Base-by-base conservation (phyloP, 1,140 invertebrate genomes). In the Cotesia vestalis region DNA sequence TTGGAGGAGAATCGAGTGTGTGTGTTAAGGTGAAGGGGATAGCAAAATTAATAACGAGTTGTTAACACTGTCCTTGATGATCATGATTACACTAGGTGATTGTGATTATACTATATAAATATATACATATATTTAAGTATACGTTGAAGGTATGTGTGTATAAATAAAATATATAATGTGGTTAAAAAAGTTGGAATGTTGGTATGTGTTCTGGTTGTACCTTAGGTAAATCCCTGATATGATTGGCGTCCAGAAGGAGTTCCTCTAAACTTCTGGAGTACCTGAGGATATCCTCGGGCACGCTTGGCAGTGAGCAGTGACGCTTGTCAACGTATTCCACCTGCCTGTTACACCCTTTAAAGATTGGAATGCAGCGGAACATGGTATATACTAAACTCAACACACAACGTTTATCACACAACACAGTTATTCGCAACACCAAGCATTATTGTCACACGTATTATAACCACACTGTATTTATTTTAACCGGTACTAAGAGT, bases 291-390 rank as follows among this genome's bases (percentile, higher is more conserved):
- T 99, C 98, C 87, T 99, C 97, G 75, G 98, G 98, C 82, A 99
- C 95, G 85, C 91, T 94, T 76, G 94, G 92, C 85, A 99, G 91
- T 75, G 96, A 98, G 90, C 96, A 98, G 89, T 99, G 97, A 87
- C 97, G 92, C 90, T 98, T 98, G 91, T 99, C 98, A 89, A 99
- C 94, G 90, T 93, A 97, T 91, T 99, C 97, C 83, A 99, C 95
- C 92, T 99, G 97, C 88, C 96, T 93, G 91, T 99, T 99, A 91
- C 97, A 99, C 87, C 94, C 95, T 89, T 96, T 96, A 89, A 98
- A 98, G 87, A 98, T 94, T 85, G 97, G 96, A 90, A 98, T 98
- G 92, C 96, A 99, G 88, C 94, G 94, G 89, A 96, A 96, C 95
- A 96, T 96, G 84, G 40, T 62, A 62, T 62, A 17, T 27, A 51